phyloP scores from a whole-genome alignment of 2,113 vertebrate genomes.

The crab-eating macaque (Macaca fascicularis) region T2T-MFA8v1.1 NC_088378.1:36601001-36601500 shows the following conservation, averaged over 20 bases:
- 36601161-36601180: conserved; percentile 84
- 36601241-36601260: conserved; percentile 81
- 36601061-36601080: conserved; percentile 87
- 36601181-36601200: conserved; percentile 83
- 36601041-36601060: conserved; percentile 87
- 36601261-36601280: conserved; percentile 57
- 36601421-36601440: not conserved
- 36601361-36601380: not conserved
- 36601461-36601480: not conserved
- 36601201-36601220: conserved; percentile 78
- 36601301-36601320: conserved; percentile 5
- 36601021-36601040: conserved; percentile 91
- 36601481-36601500: not conserved
- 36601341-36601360: not conserved
- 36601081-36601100: conserved; percentile 86
- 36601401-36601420: not conserved
- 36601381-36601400: conserved; percentile 52
- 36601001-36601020: conserved; percentile 87
- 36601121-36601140: conserved; percentile 88
- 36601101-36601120: conserved; percentile 87
- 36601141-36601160: conserved; percentile 86
- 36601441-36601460: not conserved
- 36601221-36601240: conserved; percentile 86
- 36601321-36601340: conserved; percentile 23
- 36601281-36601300: not conserved